These are phyloP conservation scores for Staurois parvus DNA, from an alignment of 2,797 vertebrate genomes.

Conservation along the genomic window DNA sequence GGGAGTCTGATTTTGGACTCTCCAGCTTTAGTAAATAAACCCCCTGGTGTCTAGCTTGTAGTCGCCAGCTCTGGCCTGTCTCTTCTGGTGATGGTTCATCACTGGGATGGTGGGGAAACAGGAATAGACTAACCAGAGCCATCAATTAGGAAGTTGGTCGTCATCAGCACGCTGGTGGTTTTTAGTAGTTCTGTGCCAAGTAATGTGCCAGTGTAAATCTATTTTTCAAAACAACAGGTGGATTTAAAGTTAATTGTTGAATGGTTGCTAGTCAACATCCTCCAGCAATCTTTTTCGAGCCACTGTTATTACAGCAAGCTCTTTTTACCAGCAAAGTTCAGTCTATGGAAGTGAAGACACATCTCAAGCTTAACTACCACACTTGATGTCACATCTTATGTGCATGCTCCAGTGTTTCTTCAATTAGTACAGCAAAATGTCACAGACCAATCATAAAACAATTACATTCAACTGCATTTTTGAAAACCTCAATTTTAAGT, in stretches of 20 bases:
- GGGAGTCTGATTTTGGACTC: no score
- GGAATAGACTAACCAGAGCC: no score
- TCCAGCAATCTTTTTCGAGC: background rate
- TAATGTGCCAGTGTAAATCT: no score
- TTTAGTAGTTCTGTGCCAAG: no score
- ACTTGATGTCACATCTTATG: slow-evolving; percentile 53
- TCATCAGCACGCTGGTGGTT: no score
- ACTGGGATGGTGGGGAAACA: no score
- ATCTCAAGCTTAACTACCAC: slow-evolving; percentile 46
- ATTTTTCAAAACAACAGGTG: background rate
- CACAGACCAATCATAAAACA: slow-evolving; percentile 60
- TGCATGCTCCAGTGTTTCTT: slow-evolving; percentile 54
- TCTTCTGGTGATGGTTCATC: no score
- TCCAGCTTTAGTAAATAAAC: no score
- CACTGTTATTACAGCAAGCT: background rate
- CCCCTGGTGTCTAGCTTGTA: no score
- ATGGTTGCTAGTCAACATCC: background rate
- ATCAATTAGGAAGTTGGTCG: no score
- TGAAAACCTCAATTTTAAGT: slow-evolving; percentile 59
- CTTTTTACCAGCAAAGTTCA: slow-evolving; percentile 34
- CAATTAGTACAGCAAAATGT: slow-evolving; percentile 61
- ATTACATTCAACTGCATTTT: slow-evolving; percentile 59
- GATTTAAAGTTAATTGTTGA: background rate
- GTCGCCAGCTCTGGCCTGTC: no score
- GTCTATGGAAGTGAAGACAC: slow-evolving; percentile 25